Conservation (phyloP, 2,113 vertebrate genomes). For the Barbus barbus region DNA sequence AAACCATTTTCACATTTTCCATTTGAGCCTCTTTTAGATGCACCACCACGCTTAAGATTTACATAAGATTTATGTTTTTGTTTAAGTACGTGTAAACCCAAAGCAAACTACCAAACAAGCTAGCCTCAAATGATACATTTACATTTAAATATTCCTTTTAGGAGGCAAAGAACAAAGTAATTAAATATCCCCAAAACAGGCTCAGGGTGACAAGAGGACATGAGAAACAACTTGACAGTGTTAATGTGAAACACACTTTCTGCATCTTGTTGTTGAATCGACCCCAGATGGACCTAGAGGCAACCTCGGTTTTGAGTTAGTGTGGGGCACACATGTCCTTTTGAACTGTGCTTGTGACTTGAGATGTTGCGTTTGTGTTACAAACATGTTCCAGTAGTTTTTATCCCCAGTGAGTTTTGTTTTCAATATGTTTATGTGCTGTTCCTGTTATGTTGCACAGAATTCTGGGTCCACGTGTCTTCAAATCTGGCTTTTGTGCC, state of each 20-base stretch:
- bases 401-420: not conserved
- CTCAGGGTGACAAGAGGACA: slow-evolving; percentile 23
- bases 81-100: not conserved
- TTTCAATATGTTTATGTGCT: not conserved
- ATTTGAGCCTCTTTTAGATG: not conserved
- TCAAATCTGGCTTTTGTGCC: slow-evolving; percentile 1
- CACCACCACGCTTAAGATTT: not conserved
- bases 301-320: not conserved
- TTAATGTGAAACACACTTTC: slow-evolving; percentile 24
- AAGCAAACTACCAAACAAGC: not conserved
- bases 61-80: not conserved
- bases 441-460: not conserved
- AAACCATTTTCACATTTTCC: not conserved
- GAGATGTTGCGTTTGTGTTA: not conserved
- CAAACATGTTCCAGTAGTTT: not conserved
- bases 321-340: slow-evolving; percentile 19
- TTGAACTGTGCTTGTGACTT: slow-evolving; percentile 18
- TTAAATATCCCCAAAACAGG: not conserved
- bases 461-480: not conserved
- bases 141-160: not conserved
- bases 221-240: slow-evolving; percentile 22
- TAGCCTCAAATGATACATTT: not conserved
- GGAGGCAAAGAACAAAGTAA: not conserved
- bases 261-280: slow-evolving; percentile 17
- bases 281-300: slow-evolving; percentile 37